These are phyloP conservation scores for Phataginus tetradactyla DNA, from an alignment of 2,797 vertebrate species.

Conservation along the genomic window DNA sequence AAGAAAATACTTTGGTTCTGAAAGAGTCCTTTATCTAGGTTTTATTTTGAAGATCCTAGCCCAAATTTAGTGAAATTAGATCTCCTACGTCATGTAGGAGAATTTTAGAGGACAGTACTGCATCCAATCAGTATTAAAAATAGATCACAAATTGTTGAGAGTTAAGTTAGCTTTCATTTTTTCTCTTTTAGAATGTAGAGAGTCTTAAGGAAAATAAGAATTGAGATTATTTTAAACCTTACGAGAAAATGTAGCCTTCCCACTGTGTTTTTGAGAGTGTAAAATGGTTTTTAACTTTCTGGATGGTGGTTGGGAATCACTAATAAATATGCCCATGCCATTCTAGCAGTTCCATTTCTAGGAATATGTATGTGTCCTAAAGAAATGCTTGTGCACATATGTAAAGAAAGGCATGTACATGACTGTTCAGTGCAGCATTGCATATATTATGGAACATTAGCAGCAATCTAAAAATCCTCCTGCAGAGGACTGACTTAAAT, in stretches of 20 bases:
- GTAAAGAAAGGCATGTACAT: neutral
- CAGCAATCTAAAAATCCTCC: neutral
- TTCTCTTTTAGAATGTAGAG: constrained; percentile 23
- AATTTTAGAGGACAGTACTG: neutral
- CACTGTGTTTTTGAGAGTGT: neutral
- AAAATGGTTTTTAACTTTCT: constrained; percentile 48
- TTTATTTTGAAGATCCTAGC: constrained; percentile 6
- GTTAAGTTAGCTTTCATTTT: constrained; percentile 41
- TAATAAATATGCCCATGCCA: neutral
- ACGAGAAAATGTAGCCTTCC: neutral
- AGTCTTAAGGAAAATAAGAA: neutral
- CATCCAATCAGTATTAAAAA: neutral
- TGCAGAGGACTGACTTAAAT: constrained; percentile 6
- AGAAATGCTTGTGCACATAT: neutral
- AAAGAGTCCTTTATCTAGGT: neutral
- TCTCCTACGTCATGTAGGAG: neutral
- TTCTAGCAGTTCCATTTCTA: neutral
- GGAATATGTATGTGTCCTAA: constrained; percentile 21
- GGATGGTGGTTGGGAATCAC: neutral
- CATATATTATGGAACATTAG: neutral
- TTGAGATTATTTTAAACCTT: constrained; percentile 34
- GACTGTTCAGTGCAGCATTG: neutral
- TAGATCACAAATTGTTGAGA: neutral
- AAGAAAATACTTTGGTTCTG: constrained; percentile 40
- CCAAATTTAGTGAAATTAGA: neutral